Conservation (phyloP, 2,113 vertebrate genomes). For the Actenoides hombroni region DNA sequence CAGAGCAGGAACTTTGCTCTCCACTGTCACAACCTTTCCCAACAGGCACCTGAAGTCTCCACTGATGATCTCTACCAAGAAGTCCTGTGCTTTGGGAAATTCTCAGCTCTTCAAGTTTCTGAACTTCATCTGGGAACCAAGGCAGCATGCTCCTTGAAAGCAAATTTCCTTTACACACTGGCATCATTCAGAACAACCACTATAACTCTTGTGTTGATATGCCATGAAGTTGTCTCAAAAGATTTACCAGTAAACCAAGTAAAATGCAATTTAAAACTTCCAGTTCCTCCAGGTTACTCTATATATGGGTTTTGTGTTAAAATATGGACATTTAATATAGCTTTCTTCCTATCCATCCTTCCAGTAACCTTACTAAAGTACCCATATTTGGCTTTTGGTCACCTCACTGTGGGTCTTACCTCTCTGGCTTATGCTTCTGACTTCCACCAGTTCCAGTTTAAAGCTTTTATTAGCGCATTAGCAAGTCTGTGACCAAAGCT, state of each 20-base stretch:
- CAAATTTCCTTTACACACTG: not conserved
- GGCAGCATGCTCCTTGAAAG: not conserved
- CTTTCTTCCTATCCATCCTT: not conserved
- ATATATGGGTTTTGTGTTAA: not conserved
- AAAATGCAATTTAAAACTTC: not conserved
- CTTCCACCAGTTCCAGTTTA: not conserved
- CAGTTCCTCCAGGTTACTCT: not conserved
- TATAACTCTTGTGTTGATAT: not conserved
- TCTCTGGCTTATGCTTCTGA: not conserved
- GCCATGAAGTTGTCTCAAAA: not conserved
- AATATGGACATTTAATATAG: not conserved
- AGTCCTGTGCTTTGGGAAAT: not conserved
- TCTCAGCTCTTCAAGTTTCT: not conserved
- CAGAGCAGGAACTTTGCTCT: not conserved
- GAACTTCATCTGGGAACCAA: accelerated
- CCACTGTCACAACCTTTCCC: not conserved
- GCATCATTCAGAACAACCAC: not conserved
- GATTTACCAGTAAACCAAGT: not conserved
- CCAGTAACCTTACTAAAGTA: not conserved
- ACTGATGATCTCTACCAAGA: accelerated
- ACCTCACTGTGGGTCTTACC: not conserved
- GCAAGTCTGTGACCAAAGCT: not conserved
- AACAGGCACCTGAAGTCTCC: not conserved
- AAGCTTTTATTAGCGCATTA: not conserved
- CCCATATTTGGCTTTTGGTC: not conserved